These are phyloP conservation scores for Neoscelio sp. DNA, from an alignment of 2,888 invertebrate species.

Conservation along the genomic window DNA sequence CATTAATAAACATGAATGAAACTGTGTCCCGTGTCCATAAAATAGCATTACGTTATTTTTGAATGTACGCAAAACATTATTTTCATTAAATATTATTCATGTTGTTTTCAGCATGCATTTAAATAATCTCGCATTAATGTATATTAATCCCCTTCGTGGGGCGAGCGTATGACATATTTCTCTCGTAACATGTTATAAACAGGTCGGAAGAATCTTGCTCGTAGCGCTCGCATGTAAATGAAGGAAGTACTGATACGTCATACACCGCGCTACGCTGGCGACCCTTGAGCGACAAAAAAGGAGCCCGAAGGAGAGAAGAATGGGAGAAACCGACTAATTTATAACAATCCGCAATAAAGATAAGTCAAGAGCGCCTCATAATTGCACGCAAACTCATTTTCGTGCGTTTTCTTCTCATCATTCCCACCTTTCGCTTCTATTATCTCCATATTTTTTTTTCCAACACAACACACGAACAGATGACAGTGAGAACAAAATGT, in stretches of 20 bases:
- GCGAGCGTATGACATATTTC: conserved; percentile 25
- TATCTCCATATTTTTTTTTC: too few species aligned
- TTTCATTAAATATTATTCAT: not conserved
- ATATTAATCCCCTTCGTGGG: conserved; percentile 12
- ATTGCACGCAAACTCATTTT: conserved; percentile 64
- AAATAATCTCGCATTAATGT: conserved; percentile 29
- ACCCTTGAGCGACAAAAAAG: conserved; percentile 14
- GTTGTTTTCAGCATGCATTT: not conserved
- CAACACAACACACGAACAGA: not conserved
- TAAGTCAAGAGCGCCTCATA: conserved; percentile 51
- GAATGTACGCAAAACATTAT: not conserved
- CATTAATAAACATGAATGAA: too few species aligned
- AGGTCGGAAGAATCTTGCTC: conserved; percentile 12
- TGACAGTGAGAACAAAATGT: conserved; percentile 5
- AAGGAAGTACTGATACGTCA: conserved; percentile 40
- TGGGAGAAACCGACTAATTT: conserved; percentile 43
- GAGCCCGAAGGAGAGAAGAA: not conserved
- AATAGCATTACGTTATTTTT: not conserved
- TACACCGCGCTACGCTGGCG: not conserved
- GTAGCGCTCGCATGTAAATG: conserved; percentile 37
- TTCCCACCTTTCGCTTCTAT: conserved; percentile 16
- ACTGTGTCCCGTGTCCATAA: not conserved
- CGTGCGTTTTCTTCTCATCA: conserved; percentile 41
- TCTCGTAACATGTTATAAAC: conserved; percentile 11
- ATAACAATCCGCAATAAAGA: conserved; percentile 60